phyloP scores from a whole-genome alignment of 2,888 invertebrate species.

The Dryocosmus kuriphilus region DNA sequence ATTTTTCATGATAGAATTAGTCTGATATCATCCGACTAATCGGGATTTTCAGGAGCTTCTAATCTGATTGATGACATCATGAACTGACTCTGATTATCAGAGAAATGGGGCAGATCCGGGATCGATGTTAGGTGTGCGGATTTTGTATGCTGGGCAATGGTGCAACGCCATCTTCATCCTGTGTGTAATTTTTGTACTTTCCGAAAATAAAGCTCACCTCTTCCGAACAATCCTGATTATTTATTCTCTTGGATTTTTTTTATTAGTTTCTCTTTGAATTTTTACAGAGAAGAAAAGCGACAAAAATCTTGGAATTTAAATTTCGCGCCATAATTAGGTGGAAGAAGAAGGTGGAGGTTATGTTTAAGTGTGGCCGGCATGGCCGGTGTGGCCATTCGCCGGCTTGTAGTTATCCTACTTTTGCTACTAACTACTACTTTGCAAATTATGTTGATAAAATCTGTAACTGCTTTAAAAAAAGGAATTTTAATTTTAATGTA shows the following conservation, averaged over 20 bases:
- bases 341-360: no score
- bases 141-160: conserved; percentile 51
- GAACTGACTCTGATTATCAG: conserved; percentile 67
- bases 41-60: conserved; percentile 73
- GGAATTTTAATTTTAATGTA: no score
- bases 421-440: no score
- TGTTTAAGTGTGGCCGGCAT: no score
- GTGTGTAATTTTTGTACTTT: conserved; percentile 66
- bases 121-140: conserved; percentile 54
- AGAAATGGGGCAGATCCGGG: conserved; percentile 60
- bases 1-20: conserved; percentile 46
- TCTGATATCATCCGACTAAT: conserved; percentile 68
- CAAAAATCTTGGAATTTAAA: not conserved
- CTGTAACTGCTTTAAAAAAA: not conserved
- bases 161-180: conserved; percentile 48
- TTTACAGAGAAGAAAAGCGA: not conserved
- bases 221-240: conserved; percentile 26
- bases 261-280: not conserved
- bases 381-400: no score
- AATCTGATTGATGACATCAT: conserved; percentile 69
- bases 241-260: not conserved
- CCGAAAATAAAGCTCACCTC: conserved; percentile 61
- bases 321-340: not conserved
- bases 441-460: no score
- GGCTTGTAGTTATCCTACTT: no score